These are phyloP conservation scores for Dendrolimus punctatus DNA, from an alignment of 1,140 invertebrate genomes.

Conservation along the genomic window DNA sequence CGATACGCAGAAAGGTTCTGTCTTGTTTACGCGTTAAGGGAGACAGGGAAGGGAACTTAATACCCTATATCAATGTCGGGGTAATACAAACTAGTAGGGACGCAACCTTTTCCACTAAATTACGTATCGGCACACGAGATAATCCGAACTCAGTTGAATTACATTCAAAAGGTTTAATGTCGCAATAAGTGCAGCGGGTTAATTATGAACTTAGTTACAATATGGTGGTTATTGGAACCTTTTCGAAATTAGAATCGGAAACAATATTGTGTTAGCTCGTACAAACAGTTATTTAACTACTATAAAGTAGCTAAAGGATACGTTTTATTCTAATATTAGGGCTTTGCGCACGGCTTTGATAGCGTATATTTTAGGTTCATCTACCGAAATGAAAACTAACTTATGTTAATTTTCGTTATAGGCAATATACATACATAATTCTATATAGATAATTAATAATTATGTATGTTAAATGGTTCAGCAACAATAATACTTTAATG, in stretches of 20 bases:
- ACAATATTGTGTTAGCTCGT: no score
- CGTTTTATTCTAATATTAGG: no score
- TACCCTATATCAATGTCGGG: slow-evolving; percentile 68
- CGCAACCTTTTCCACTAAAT: slow-evolving; percentile 69
- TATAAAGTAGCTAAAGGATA: no score
- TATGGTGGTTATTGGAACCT: neutral
- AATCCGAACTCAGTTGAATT: slow-evolving; percentile 61
- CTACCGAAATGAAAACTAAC: no score
- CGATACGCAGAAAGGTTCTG: slow-evolving; percentile 63
- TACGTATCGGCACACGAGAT: slow-evolving; percentile 66
- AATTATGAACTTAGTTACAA: neutral
- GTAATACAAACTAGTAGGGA: slow-evolving; percentile 62
- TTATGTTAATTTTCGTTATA: no score
- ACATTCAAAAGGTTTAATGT: slow-evolving; percentile 43
- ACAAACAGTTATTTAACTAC: no score
- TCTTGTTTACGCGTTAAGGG: slow-evolving; percentile 69
- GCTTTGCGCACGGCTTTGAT: no score
- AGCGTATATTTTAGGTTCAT: no score
- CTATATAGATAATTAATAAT: no score
- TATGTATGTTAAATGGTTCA: no score
- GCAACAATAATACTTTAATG: no score
- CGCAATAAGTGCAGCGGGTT: slow-evolving; percentile 38
- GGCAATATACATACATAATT: no score
- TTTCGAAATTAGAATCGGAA: neutral
- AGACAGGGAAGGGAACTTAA: slow-evolving; percentile 64